phyloP scores from a whole-genome alignment of 2,797 vertebrate species.

The Tapirus indicus region DNA sequence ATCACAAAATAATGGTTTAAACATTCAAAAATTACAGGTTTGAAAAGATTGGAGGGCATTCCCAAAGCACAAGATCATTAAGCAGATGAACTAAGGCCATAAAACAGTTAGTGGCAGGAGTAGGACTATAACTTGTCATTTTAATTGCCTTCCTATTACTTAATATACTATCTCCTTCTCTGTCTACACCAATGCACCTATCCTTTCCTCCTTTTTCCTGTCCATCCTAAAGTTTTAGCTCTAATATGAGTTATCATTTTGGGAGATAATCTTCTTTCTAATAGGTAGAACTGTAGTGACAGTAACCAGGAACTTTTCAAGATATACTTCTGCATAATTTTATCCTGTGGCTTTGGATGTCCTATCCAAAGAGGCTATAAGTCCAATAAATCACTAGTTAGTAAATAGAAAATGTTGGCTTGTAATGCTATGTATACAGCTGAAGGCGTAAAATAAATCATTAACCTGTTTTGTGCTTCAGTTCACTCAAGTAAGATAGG shows the following conservation, averaged over 20 bases:
- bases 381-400: slow-evolving; percentile 16
- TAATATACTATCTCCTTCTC: neutral
- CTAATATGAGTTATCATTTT: neutral
- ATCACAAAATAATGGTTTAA: slow-evolving; percentile 22
- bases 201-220: slow-evolving; percentile 24
- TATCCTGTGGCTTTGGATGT: slow-evolving; percentile 23
- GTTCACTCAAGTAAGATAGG: neutral
- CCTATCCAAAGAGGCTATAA: neutral
- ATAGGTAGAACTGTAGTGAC: slow-evolving; percentile 32
- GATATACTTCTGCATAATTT: slow-evolving; percentile 21
- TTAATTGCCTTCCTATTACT: neutral
- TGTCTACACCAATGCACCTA: neutral
- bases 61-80: slow-evolving; percentile 53
- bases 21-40: slow-evolving; percentile 3
- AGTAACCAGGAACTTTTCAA: neutral
- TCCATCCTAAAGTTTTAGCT: slow-evolving; percentile 39
- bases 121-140: neutral
- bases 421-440: neutral
- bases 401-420: slow-evolving; percentile 24
- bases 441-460: slow-evolving; percentile 22
- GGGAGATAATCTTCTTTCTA: slow-evolving; percentile 20
- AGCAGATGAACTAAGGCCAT: slow-evolving; percentile 2
- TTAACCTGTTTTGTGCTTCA: slow-evolving; percentile 64
- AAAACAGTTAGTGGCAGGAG: neutral
- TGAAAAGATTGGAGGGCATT: neutral